These are phyloP conservation scores for Baryphthengus martii DNA, from an alignment of 2,113 vertebrate genomes.

Conservation along the genomic window DNA sequence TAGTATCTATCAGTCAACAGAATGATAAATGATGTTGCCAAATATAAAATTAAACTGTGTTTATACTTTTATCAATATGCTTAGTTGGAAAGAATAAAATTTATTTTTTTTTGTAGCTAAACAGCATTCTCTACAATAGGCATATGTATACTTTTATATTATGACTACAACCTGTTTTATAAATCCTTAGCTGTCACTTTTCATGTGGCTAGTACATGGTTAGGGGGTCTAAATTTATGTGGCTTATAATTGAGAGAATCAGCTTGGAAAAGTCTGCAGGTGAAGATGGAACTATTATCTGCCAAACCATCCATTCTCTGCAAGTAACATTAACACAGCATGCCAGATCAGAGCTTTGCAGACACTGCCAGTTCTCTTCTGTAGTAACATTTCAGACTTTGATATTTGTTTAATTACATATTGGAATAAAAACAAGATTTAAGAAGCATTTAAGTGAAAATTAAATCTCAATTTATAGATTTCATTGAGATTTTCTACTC, in stretches of 20 bases:
- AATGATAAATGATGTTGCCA: background rate
- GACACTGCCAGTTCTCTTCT: background rate
- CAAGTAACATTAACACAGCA: background rate
- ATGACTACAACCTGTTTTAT: background rate
- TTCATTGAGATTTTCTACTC: background rate
- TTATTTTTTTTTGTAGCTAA: background rate
- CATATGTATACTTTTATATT: background rate
- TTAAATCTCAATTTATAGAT: background rate
- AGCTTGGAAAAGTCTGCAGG: background rate
- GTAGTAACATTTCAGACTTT: background rate
- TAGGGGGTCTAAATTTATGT: background rate
- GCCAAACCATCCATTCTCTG: background rate
- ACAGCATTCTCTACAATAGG: background rate
- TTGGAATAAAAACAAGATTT: background rate
- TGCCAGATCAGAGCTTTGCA: background rate
- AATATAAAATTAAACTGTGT: background rate
- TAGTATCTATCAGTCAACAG: background rate
- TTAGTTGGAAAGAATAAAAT: background rate
- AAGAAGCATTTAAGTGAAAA: background rate
- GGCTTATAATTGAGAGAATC: background rate
- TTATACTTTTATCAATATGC: background rate
- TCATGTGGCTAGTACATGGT: background rate
- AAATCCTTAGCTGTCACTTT: background rate
- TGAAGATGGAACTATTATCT: background rate
- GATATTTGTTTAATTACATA: background rate